Evolutionary conservation across 1,140 invertebrate genomes (phyloP).

Genomic region (Pogonus chalceus): DNA sequence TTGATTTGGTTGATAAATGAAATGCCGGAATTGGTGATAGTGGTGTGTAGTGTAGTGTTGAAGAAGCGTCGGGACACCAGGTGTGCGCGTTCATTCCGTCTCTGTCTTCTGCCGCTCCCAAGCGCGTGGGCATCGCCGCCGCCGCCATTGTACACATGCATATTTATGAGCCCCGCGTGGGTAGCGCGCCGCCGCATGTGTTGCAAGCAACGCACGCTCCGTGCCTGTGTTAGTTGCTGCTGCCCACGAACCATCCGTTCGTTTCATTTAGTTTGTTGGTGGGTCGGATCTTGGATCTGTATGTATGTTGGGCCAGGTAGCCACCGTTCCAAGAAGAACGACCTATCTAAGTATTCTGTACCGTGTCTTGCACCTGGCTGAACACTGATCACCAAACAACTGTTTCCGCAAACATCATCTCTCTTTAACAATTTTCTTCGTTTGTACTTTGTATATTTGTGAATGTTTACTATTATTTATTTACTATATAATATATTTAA

Average conservation of each 20-base stretch:
- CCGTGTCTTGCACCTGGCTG: too few species aligned
- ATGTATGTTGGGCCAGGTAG: too few species aligned
- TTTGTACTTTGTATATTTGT: neutral
- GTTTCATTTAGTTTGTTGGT: too few species aligned
- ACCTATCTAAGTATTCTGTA: neutral
- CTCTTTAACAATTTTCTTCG: too few species aligned
- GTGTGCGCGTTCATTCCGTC: neutral
- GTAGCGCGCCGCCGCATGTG: neutral
- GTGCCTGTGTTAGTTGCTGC: neutral
- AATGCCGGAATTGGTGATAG: neutral
- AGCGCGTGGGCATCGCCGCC: neutral
- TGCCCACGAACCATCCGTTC: too few species aligned
- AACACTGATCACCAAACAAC: too few species aligned
- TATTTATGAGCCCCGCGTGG: conserved; percentile 23
- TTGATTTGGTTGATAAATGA: too few species aligned
- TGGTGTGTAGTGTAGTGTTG: neutral
- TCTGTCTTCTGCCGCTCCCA: neutral
- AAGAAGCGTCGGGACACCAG: neutral
- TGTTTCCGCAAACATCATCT: too few species aligned
- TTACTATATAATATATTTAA: neutral
- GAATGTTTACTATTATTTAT: neutral
- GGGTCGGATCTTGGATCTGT: too few species aligned
- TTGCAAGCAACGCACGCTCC: neutral
- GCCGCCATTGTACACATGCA: conserved; percentile 21
- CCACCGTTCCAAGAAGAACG: neutral